phyloP scores from a whole-genome alignment of 1,140 invertebrate genomes.

The Dendroctonus ponderosae region DNA sequence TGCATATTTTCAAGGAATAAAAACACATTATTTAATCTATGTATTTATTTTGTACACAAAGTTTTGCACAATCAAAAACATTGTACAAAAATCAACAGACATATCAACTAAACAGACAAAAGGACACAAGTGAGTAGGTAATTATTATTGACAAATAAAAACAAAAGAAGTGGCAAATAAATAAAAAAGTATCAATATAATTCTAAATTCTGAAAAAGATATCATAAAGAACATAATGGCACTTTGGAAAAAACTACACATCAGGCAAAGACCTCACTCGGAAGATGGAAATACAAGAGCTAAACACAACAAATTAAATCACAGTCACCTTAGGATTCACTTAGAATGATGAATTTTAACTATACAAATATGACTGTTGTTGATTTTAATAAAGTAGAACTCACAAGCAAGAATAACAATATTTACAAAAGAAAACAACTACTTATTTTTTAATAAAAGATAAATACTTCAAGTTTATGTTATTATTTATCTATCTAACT shows the following conservation, averaged over 20 bases:
- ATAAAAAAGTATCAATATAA: no score
- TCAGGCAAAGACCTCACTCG: neutral
- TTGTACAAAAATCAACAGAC: slow-evolving; percentile 25
- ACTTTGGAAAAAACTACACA: neutral
- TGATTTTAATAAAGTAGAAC: neutral
- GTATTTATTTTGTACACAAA: slow-evolving; percentile 29
- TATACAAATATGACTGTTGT: slow-evolving; percentile 22
- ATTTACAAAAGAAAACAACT: slow-evolving; percentile 11
- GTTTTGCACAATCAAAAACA: slow-evolving; percentile 18
- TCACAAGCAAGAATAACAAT: slow-evolving; percentile 7
- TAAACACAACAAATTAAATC: slow-evolving; percentile 11
- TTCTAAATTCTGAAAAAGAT: no score
- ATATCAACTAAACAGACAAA: slow-evolving; percentile 10
- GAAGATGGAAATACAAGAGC: slow-evolving; percentile 4
- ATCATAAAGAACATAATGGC: no score
- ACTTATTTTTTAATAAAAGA: no score
- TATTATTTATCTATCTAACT: no score
- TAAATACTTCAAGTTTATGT: no score
- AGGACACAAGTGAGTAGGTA: slow-evolving; percentile 3
- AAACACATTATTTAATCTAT: slow-evolving; percentile 10
- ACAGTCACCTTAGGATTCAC: slow-evolving; percentile 15
- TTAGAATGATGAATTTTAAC: slow-evolving; percentile 3
- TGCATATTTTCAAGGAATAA: neutral
- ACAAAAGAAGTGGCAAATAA: no score
- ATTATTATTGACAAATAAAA: neutral